phyloP scores from a whole-genome alignment of 2,113 vertebrate species.

The Neotoma lepida region DNA sequence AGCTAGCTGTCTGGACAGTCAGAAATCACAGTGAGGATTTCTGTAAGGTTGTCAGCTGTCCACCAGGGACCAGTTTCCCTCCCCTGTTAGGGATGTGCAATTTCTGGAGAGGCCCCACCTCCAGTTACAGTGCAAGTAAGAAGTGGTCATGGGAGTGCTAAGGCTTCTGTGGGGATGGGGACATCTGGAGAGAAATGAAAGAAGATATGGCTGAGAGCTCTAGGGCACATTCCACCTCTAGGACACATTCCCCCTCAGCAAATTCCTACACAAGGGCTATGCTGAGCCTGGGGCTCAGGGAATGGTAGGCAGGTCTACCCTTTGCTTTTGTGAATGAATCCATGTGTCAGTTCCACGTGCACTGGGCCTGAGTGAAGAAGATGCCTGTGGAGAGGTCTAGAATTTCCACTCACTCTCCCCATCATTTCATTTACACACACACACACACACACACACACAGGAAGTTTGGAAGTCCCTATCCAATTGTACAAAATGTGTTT shows the following conservation, averaged over 20 bases:
- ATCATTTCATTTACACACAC: not conserved
- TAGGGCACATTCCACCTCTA: not conserved
- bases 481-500: not conserved
- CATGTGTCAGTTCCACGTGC: not conserved
- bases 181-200: not conserved
- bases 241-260: not conserved
- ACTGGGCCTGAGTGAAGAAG: not conserved
- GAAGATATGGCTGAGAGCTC: not conserved
- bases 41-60: not conserved
- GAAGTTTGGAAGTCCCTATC: not conserved
- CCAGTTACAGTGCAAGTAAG: not conserved
- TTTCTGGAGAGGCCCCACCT: not conserved
- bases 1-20: not conserved
- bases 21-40: not conserved
- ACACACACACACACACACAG: not conserved
- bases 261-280: not conserved
- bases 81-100: not conserved
- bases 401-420: not conserved
- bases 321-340: constrained; percentile 8
- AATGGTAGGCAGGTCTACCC: fast-evolving
- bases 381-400: not conserved
- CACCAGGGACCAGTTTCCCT: not conserved
- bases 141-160: not conserved
- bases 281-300: not conserved
- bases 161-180: not conserved